phyloP scores from a whole-genome alignment of 2,797 vertebrate genomes.

The Spinibarbus caldwelli region DNA sequence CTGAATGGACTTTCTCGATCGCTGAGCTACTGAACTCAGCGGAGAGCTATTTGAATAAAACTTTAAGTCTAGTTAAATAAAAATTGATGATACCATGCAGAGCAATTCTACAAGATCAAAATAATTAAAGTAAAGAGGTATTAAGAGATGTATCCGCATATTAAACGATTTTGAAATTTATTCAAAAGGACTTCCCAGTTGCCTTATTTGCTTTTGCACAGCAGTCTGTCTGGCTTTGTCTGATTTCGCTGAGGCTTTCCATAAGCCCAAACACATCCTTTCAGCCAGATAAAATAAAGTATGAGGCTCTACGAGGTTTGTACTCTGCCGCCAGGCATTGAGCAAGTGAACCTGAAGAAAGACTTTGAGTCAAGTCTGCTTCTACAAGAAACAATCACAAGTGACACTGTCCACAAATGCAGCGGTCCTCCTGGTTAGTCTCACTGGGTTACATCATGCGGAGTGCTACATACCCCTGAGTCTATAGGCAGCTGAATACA shows the following conservation, averaged over 20 bases:
- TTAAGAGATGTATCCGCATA: not conserved
- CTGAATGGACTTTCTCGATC: conserved; percentile 20
- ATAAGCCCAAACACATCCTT: conserved; percentile 49
- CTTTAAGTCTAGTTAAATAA: conserved; percentile 29
- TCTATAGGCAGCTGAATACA: conserved; percentile 98
- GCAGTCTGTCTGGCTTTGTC: conserved; percentile 63
- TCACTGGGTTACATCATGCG: conserved; percentile 74
- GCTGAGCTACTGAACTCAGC: conserved; percentile 31
- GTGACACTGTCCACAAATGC: conserved; percentile 71
- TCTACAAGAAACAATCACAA: conserved; percentile 64
- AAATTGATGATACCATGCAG: not conserved
- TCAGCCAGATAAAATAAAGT: conserved; percentile 67
- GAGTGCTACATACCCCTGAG: conserved; percentile 92
- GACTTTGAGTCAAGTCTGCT: conserved; percentile 84
- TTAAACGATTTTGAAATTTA: conserved; percentile 47
- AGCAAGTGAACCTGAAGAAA: conserved; percentile 70
- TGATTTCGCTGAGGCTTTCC: conserved; percentile 60
- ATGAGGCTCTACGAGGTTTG: conserved; percentile 56
- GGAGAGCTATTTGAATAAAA: conserved; percentile 33
- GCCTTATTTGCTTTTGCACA: conserved; percentile 66
- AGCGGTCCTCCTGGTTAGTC: conserved; percentile 66
- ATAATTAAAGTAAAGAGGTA: conserved; percentile 32
- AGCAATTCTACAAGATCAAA: conserved; percentile 33
- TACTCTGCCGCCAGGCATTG: conserved; percentile 48
- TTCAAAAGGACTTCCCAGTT: conserved; percentile 42